phyloP scores from a whole-genome alignment of 2,113 vertebrate genomes.

The Phodopus roborovskii region DNA sequence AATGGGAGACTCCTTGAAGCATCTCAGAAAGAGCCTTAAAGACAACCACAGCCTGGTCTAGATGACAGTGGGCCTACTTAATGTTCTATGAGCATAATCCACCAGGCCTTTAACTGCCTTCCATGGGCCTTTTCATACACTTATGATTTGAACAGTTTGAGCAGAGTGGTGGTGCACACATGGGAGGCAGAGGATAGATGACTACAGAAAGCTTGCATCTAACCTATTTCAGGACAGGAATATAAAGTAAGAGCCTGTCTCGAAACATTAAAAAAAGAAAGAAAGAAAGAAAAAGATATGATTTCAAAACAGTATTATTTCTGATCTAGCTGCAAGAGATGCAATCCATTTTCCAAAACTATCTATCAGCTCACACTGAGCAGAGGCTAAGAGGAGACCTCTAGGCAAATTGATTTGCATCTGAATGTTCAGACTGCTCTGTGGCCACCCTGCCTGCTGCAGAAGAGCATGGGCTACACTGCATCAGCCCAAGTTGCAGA shows the following conservation, averaged over 20 bases:
- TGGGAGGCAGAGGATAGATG: not conserved
- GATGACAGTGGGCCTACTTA: not conserved
- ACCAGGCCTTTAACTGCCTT: conserved; percentile 8
- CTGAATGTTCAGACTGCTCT: not conserved
- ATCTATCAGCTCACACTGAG: not conserved
- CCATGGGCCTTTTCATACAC: conserved; percentile 7
- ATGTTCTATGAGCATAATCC: not conserved
- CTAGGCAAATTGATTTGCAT: not conserved
- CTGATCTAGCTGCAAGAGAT: not conserved
- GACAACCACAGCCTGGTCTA: not conserved
- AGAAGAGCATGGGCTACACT: not conserved
- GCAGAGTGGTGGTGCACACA: not conserved
- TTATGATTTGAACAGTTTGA: conserved; percentile 47
- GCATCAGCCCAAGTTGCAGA: not conserved
- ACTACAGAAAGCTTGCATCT: not conserved
- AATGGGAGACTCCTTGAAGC: not conserved
- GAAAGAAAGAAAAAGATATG: not conserved
- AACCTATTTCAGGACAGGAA: not conserved
- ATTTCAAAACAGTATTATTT: conserved; percentile 55
- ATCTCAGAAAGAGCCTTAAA: not conserved
- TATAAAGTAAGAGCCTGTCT: not conserved
- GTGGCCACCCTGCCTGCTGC: not conserved
- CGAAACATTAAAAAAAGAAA: not conserved
- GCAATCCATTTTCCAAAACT: not conserved
- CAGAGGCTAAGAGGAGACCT: conserved; percentile 14